phyloP scores from a whole-genome alignment of 2,797 vertebrate genomes.

The Chaenodraco wilsoni region DNA sequence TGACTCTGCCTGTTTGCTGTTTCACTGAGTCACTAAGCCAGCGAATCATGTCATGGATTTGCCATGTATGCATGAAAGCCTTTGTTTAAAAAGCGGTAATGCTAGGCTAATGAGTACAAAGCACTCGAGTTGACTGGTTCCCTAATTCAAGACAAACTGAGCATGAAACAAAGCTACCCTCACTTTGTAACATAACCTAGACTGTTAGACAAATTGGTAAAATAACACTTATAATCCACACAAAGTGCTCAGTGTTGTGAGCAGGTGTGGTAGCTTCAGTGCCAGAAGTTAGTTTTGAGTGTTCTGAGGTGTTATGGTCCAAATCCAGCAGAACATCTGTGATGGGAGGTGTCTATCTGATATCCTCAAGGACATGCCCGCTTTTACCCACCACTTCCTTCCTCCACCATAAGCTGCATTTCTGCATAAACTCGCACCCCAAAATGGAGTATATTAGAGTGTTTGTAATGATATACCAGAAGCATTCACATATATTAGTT shows the following conservation, averaged over 20 bases:
- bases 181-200: neutral
- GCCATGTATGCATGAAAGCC: conserved; percentile 16
- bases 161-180: conserved; percentile 1
- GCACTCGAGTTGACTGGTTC: neutral
- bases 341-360: conserved; percentile 67
- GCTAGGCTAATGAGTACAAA: conserved; percentile 34
- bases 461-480: conserved; percentile 17
- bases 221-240: conserved; percentile 15
- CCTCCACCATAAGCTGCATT: conserved; percentile 30
- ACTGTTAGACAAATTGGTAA: conserved; percentile 17
- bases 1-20: conserved; percentile 12
- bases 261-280: conserved; percentile 39
- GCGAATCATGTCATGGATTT: conserved; percentile 44
- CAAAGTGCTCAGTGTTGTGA: conserved; percentile 15
- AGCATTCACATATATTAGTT: neutral
- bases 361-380: conserved; percentile 57
- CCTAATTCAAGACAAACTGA: conserved; percentile 3
- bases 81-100: conserved; percentile 37
- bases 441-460: conserved; percentile 13
- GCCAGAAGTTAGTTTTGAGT: conserved; percentile 51
- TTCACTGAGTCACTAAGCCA: conserved; percentile 32
- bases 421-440: conserved; percentile 20
- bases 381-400: conserved; percentile 35
- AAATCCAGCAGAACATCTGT: conserved; percentile 73
- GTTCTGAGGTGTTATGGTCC: conserved; percentile 59